Conservation (phyloP, 2,797 vertebrate genomes). For the Otolemur crassicaudatus region DNA sequence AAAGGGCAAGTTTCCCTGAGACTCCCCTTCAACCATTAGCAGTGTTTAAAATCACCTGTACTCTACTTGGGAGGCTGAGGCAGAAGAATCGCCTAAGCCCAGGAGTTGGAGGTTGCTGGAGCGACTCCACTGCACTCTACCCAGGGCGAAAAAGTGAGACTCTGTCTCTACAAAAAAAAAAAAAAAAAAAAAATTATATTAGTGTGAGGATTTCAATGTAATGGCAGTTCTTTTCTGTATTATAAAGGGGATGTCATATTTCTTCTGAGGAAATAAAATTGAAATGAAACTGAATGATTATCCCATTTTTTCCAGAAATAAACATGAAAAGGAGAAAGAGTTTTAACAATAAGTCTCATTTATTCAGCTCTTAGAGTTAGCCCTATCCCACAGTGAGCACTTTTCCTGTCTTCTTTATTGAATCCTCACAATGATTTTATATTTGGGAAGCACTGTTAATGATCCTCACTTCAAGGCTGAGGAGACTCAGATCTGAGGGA, state of each 20-base stretch:
- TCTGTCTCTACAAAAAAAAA: too few species aligned
- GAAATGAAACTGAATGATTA: neutral
- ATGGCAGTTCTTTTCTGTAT: neutral
- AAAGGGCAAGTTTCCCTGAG: too few species aligned
- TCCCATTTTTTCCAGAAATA: neutral
- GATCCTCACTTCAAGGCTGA: neutral
- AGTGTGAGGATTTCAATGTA: neutral
- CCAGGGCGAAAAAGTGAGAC: too few species aligned
- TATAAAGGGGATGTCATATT: neutral
- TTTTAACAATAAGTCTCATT: neutral
- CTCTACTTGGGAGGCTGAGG: too few species aligned
- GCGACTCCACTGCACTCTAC: too few species aligned
- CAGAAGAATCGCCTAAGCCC: too few species aligned
- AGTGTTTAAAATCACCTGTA: too few species aligned
- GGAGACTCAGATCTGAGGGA: neutral
- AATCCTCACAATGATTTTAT: neutral
- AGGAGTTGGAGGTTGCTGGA: too few species aligned
- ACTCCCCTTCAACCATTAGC: too few species aligned
- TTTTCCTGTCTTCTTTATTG: neutral
- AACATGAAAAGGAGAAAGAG: neutral
- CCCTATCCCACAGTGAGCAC: neutral
- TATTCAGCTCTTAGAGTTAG: neutral
- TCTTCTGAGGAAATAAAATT: constrained; percentile 41
- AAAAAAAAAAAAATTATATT: neutral
- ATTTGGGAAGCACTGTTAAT: neutral